Evolutionary conservation across 1,140 invertebrate species (phyloP).

Genomic region (Orussus abietinus): DNA sequence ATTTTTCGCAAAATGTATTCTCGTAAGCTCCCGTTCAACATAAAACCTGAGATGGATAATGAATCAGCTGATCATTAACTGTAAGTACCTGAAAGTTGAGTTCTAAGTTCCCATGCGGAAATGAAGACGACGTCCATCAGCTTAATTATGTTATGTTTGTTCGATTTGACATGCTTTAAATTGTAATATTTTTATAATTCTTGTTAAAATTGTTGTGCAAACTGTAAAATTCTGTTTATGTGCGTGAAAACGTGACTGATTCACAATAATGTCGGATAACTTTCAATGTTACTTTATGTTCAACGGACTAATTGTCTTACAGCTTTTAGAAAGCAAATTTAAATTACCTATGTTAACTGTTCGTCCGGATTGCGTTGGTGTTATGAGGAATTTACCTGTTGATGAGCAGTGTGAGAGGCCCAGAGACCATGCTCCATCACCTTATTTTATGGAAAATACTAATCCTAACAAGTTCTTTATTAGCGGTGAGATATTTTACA

Average conservation of each 20-base stretch:
- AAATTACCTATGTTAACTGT: constrained; percentile 63
- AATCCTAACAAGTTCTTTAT: constrained; percentile 62
- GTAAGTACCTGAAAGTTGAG: too few relatives aligned
- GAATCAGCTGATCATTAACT: too few relatives aligned
- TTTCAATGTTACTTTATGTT: too few relatives aligned
- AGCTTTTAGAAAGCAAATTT: constrained; percentile 62
- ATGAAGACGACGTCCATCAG: too few relatives aligned
- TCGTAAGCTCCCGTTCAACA: too few relatives aligned
- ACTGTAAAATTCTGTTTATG: constrained; percentile 1
- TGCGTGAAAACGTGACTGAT: too few relatives aligned
- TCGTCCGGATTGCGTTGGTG: constrained; percentile 60
- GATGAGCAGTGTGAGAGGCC: constrained; percentile 57
- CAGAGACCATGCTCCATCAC: constrained; percentile 58
- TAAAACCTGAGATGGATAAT: too few relatives aligned
- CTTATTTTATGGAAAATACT: constrained; percentile 65
- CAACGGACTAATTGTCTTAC: constrained; percentile 21
- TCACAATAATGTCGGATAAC: too few relatives aligned
- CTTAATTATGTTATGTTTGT: too few relatives aligned
- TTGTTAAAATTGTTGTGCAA: neutral
- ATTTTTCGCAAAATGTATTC: too few relatives aligned
- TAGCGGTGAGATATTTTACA: constrained; percentile 32
- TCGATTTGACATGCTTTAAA: constrained; percentile 1
- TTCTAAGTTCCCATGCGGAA: too few relatives aligned
- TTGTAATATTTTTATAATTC: constrained; percentile 2
- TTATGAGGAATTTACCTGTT: constrained; percentile 56